Evolutionary conservation across 2,113 vertebrate species (phyloP), one percentile per base, ranked within the genome.

Genomic region (Eretmochelys imbricata): DNA sequence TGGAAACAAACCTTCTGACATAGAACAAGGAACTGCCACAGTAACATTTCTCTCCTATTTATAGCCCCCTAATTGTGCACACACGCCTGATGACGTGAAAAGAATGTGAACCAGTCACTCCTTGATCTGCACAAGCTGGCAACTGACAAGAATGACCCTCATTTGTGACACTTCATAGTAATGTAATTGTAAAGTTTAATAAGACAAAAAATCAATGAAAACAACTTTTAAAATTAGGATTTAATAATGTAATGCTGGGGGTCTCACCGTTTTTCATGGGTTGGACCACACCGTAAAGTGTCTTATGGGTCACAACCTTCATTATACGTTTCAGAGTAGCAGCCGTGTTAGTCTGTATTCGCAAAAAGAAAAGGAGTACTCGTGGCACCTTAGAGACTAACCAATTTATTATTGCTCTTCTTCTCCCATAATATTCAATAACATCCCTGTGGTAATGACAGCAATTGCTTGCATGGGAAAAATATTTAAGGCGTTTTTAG

Each of bases 161-260:
- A 42, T 42, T 42, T 42, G 42, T 42, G 42, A 5, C 5, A 42
- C 42, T 42, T 42, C 42, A 42, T 42, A 42, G 27, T 31, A 35
- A 65, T 65, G 75, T 92, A 92, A 93, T 97, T 92, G 95, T 87
- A 89, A 91, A 93, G 92, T 93, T 94, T 94, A 84, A 89, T 80
- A 91, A 93, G 91, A 96, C 82, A 87, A 97, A 91, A 59, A 95
- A 94, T 76, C 87, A 85, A 49, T 78, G 83, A 80, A 90, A 80
- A 84, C 93, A 84, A 87, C 94, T 94, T 95, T 27, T 85, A 94
- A 96, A 94, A 96, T 87, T 95, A 96, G 93, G 89, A 88, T 85
- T 62, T 90, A 93, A 96, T 93, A 93, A 82, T 84, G 42, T 78
- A 94, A 94, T 97, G 94, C 76, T 94, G 93, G 93, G 88, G 86